phyloP scores from a whole-genome alignment of 2,888 invertebrate species.

The Epicampocera succincta region DNA sequence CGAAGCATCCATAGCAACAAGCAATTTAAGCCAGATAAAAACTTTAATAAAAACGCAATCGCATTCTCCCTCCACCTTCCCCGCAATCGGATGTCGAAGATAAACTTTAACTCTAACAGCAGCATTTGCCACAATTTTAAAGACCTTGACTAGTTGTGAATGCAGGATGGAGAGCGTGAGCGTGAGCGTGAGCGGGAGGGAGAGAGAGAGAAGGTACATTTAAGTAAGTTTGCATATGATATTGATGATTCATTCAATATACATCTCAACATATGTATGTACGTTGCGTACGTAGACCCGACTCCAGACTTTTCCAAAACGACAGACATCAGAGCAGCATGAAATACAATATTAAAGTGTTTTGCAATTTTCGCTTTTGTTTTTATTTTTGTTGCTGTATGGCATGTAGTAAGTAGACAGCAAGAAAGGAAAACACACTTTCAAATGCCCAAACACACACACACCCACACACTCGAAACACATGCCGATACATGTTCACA shows the following conservation, averaged over 20 bases:
- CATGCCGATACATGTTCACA: neutral
- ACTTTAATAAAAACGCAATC: slow-evolving; percentile 36
- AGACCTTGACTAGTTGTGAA: slow-evolving; percentile 11
- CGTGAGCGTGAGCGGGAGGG: too few relatives aligned
- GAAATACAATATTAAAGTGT: slow-evolving; percentile 44
- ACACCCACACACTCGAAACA: neutral
- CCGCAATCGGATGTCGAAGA: slow-evolving; percentile 38
- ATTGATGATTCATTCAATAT: slow-evolving; percentile 16
- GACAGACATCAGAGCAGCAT: slow-evolving; percentile 7
- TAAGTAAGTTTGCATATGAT: neutral
- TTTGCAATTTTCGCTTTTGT: slow-evolving; percentile 25
- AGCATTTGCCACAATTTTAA: slow-evolving; percentile 37
- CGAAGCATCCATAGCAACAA: slow-evolving; percentile 79
- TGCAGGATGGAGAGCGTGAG: neutral
- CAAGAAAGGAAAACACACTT: slow-evolving; percentile 41
- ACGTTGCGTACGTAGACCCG: neutral
- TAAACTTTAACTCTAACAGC: slow-evolving; percentile 28
- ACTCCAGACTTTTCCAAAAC: slow-evolving; percentile 17
- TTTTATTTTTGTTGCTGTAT: slow-evolving; percentile 20
- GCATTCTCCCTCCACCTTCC: neutral
- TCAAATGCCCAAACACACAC: slow-evolving; percentile 18
- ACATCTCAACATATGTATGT: neutral
- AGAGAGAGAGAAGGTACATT: too few relatives aligned
- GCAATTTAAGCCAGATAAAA: slow-evolving; percentile 66
- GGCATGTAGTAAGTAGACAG: slow-evolving; percentile 42